Evolutionary conservation across 2,888 invertebrate species (phyloP).

Genomic region (Blera fallax): DNA sequence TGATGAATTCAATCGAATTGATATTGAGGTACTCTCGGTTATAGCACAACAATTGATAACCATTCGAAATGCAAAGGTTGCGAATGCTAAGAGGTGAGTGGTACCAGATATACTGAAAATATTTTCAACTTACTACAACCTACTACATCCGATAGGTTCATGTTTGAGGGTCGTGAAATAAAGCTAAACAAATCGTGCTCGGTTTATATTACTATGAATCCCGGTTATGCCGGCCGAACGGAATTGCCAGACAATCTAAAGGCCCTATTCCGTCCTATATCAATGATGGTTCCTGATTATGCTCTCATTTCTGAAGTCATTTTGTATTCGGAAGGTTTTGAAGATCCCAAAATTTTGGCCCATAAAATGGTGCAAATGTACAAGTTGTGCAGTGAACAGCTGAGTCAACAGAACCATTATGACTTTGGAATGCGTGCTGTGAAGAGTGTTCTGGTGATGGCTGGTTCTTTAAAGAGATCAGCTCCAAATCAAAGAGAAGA

Average conservation of each 20-base stretch:
- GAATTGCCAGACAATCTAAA: slow-evolving; percentile 95
- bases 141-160: slow-evolving; percentile 84
- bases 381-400: slow-evolving; percentile 93
- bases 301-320: slow-evolving; percentile 95
- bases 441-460: slow-evolving; percentile 96
- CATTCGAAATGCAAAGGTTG: slow-evolving; percentile 92
- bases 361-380: slow-evolving; percentile 97
- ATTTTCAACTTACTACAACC: no score
- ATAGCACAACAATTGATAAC: slow-evolving; percentile 95
- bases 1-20: slow-evolving; percentile 95
- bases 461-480: slow-evolving; percentile 92
- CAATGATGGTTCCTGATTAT: slow-evolving; percentile 97
- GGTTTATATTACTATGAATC: slow-evolving; percentile 96
- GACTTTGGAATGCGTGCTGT: slow-evolving; percentile 97
- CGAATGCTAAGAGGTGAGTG: slow-evolving; percentile 82
- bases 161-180: slow-evolving; percentile 95
- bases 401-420: slow-evolving; percentile 95
- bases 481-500: slow-evolving; percentile 93
- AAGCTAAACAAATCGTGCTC: slow-evolving; percentile 91
- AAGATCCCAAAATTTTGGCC: slow-evolving; percentile 92
- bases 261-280: slow-evolving; percentile 91
- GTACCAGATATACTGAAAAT: background rate
- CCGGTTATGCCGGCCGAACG: slow-evolving; percentile 94
- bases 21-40: slow-evolving; percentile 94
- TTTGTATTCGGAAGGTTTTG: slow-evolving; percentile 96